Percentiles rank a stretch among this genome's conserved stretches.
phyloP scores from a whole-genome alignment of 1,140 invertebrate genomes.

The Habropoda laboriosa region DNA sequence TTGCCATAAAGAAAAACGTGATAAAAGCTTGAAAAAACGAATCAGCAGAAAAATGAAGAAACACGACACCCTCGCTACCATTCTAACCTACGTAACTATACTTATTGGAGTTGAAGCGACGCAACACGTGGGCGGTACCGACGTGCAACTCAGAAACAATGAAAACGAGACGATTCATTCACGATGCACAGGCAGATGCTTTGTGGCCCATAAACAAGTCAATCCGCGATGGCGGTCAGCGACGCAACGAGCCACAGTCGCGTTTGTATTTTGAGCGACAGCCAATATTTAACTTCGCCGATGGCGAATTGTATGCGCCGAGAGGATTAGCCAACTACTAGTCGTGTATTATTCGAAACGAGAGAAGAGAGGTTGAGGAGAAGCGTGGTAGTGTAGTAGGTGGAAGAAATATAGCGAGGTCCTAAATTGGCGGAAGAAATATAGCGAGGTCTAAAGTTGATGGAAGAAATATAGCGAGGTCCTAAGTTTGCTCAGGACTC shows the following conservation, averaged over 20 bases:
- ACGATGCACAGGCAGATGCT: constrained; percentile 50
- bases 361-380: not conserved
- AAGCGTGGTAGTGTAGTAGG: not conserved
- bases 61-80: not conserved
- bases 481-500: too few relatives aligned
- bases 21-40: too few relatives aligned
- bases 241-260: constrained; percentile 32
- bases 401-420: too few relatives aligned
- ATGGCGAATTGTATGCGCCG: constrained; percentile 27
- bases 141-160: constrained; percentile 56
- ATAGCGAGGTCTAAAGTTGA: too few relatives aligned
- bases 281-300: constrained; percentile 73
- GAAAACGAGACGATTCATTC: constrained; percentile 47
- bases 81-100: not conserved
- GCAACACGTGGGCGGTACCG: not conserved
- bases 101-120: not conserved
- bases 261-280: constrained; percentile 71
- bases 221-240: constrained; percentile 54
- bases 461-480: too few relatives aligned
- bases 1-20: too few relatives aligned
- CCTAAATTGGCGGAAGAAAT: too few relatives aligned
- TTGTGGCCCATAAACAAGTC: constrained; percentile 75
- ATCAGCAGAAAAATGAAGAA: not conserved
- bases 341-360: constrained; percentile 10
- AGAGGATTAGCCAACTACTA: not conserved